Conservation (phyloP, 1,140 invertebrate species). For the Diploscapter pachys region DNA sequence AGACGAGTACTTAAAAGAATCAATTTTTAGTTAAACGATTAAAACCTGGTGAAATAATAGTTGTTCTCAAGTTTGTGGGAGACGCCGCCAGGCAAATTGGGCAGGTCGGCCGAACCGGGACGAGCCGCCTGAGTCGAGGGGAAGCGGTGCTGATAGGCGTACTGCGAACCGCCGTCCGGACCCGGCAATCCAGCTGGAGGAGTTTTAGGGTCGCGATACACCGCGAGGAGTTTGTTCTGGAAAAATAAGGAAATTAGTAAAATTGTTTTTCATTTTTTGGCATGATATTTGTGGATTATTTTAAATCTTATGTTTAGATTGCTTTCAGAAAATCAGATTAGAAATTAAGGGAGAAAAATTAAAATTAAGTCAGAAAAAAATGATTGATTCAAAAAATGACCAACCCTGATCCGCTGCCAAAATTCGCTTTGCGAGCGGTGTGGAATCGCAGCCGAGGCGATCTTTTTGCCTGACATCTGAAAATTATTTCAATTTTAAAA, state of each 20-base stretch:
- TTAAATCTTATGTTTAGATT: slow-evolving; percentile 19
- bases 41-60: slow-evolving; percentile 36
- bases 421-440: slow-evolving; percentile 40
- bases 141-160: slow-evolving; percentile 38
- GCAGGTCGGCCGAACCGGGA: slow-evolving; percentile 30
- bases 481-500: too few species aligned
- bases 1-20: background rate
- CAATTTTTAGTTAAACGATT: background rate
- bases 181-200: slow-evolving; percentile 36
- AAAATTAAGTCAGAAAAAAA: background rate
- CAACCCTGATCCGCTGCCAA: slow-evolving; percentile 35
- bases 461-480: slow-evolving; percentile 13
- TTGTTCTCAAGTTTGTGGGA: slow-evolving; percentile 42
- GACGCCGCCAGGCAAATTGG: slow-evolving; percentile 38
- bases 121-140: slow-evolving; percentile 40
- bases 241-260: background rate
- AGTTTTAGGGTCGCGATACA: slow-evolving; percentile 30
- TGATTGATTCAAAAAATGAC: background rate
- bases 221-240: slow-evolving; percentile 35
- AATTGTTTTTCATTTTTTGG: slow-evolving; percentile 27
- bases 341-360: background rate
- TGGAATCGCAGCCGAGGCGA: slow-evolving; percentile 37
- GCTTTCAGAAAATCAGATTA: too few species aligned
- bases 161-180: slow-evolving; percentile 32
- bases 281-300: slow-evolving; percentile 39